A percentile compares a stretch with the other conserved stretches of the same genome.
These are phyloP conservation scores for Ascidia mentula DNA, from an alignment of 23 tunicate species.

Conservation along the genomic window DNA sequence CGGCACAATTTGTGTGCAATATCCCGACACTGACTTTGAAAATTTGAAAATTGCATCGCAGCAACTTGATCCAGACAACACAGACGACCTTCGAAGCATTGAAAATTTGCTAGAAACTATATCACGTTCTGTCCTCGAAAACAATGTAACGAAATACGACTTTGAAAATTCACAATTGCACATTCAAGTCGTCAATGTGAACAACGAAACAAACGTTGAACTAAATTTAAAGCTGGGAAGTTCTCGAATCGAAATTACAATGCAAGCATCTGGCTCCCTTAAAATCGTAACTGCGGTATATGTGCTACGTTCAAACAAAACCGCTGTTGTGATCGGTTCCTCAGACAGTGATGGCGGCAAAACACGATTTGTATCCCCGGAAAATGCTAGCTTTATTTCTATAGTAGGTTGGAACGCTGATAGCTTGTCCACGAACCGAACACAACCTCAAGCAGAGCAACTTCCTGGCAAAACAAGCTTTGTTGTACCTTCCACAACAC, in stretches of 20 bases:
- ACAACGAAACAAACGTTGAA: too few relatives aligned
- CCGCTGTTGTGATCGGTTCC: too few relatives aligned
- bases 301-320: too few relatives aligned
- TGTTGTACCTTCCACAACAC: neutral
- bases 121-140: neutral
- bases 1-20: slow-evolving; percentile 30
- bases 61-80: neutral
- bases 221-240: too few relatives aligned
- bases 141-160: too few relatives aligned
- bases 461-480: neutral
- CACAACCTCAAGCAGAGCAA: neutral
- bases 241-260: too few relatives aligned
- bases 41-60: neutral
- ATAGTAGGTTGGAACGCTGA: neutral
- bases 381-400: neutral
- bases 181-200: too few relatives aligned
- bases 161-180: too few relatives aligned
- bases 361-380: neutral
- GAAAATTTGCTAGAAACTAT: neutral
- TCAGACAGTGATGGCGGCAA: too few relatives aligned
- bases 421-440: neutral
- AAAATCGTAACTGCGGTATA: too few relatives aligned
- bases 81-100: neutral
- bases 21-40: neutral
- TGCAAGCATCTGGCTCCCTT: too few relatives aligned